Evolutionary conservation across 2,888 invertebrate genomes (phyloP), one percentile per base, ranked within the genome.

Genomic region (Cataglyphis livida): DNA sequence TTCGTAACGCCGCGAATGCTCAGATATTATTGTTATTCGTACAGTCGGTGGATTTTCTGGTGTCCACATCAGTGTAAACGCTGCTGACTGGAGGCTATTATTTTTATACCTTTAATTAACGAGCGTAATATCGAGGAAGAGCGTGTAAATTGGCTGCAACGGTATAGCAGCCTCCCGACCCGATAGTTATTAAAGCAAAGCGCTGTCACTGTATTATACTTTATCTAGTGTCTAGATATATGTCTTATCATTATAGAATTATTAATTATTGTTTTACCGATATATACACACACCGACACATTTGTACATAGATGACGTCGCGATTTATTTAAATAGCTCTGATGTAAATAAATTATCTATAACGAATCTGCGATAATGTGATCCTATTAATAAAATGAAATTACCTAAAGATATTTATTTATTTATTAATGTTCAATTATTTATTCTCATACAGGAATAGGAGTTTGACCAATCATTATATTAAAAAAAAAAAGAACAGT

Each of bases 11-110:
- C 65, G 82, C 89, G 88, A 89, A 91, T 93, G 92, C 92, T 93
- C 92, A 92, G 90, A 92, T 84, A 86, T 61, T 75, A 84, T 84
- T 84, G 65, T 75, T 82, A 78, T 82, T 88, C 84, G 83, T 81
- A 87, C 90, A 89, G 91, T 84, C 89, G 88, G 89, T 87, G 85
- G 82, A 86, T 82, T 85, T 82, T 85, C 82, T 85, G 84, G 83
- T 88, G 84, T 79, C 83, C 82, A 71, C 85, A 84, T 86, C 82
- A 81, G 82, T 76, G 85, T 82, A 44, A 81, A 66, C 83, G 82
- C 86, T 89, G 86, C 88, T 86, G 89, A 88, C 91, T 88, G 92
- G 91, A 93, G 93, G 93, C 93, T 94, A 93, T 94, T 94, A 94
- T 94, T 94, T 94, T 94, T 94, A 93, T 94, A 94, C 87, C 83